Conservation (phyloP, 1,140 invertebrate species). For the Sycophaga agraensis region DNA sequence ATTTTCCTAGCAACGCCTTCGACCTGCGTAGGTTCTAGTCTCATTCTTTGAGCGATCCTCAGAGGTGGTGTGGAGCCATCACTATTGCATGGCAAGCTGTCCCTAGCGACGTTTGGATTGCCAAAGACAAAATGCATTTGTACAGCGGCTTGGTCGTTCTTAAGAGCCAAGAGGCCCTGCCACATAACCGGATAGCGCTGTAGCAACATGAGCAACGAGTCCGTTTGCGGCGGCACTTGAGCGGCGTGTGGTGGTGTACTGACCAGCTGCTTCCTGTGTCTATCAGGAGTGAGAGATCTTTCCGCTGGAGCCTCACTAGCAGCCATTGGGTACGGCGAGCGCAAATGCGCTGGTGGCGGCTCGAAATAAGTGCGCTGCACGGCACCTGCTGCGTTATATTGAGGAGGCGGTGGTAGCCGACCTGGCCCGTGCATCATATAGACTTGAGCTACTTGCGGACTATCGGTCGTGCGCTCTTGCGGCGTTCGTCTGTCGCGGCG, state of each 20-base stretch:
- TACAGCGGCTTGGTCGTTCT: constrained; percentile 94
- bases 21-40: constrained; percentile 89
- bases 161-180: constrained; percentile 91
- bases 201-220: constrained; percentile 76
- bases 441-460: constrained; percentile 71
- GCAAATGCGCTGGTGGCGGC: constrained; percentile 65
- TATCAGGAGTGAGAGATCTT: constrained; percentile 57
- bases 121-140: constrained; percentile 98
- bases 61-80: constrained; percentile 82
- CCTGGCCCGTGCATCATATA: constrained; percentile 61
- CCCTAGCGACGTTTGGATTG: constrained; percentile 80
- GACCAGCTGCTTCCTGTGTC: constrained; percentile 61
- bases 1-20: constrained; percentile 94
- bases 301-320: constrained; percentile 56
- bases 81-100: constrained; percentile 76
- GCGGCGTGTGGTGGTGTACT: constrained; percentile 65
- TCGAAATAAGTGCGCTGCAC: constrained; percentile 58
- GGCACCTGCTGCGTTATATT: constrained; percentile 42
- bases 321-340: constrained; percentile 53
- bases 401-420: constrained; percentile 41
- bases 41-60: constrained; percentile 94
- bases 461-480: constrained; percentile 76
- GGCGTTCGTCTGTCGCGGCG: constrained; percentile 65
- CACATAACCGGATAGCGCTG: constrained; percentile 93
- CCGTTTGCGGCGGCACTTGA: constrained; percentile 66